These are phyloP conservation scores for Phenacoccus solenopsis DNA, from an alignment of 1,140 invertebrate genomes.

Conservation along the genomic window DNA sequence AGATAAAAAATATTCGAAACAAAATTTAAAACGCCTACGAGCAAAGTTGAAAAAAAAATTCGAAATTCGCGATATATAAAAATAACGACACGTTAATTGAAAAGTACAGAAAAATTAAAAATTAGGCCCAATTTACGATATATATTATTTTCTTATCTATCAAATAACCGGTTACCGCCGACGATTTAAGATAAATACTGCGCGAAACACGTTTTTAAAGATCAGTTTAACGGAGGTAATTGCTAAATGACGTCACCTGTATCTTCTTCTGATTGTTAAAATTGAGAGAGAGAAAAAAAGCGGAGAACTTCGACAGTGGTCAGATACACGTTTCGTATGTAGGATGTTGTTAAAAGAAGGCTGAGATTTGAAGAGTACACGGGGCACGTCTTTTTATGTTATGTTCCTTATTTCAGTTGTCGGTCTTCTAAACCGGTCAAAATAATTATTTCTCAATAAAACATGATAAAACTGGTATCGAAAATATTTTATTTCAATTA, in stretches of 20 bases:
- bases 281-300: background rate
- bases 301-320: background rate
- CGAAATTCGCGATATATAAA: background rate
- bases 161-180: conserved; percentile 4
- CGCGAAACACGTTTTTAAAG: conserved; percentile 4
- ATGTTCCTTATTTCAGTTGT: too few relatives aligned
- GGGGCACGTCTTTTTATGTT: too few relatives aligned
- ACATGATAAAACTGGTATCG: too few relatives aligned
- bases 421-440: too few relatives aligned
- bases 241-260: background rate
- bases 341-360: background rate
- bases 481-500: too few relatives aligned
- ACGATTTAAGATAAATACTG: conserved; percentile 12
- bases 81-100: background rate
- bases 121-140: background rate
- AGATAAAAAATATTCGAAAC: too few relatives aligned
- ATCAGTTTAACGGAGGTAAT: conserved; percentile 8
- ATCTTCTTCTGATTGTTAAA: background rate
- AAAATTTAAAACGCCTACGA: too few relatives aligned
- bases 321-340: background rate
- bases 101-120: background rate
- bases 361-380: background rate
- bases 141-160: conserved; percentile 1
- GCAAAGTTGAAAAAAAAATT: too few relatives aligned
- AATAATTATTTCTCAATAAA: too few relatives aligned